Evolutionary conservation across 2,113 vertebrate species (phyloP).

Genomic region (Stictonetta naevosa): DNA sequence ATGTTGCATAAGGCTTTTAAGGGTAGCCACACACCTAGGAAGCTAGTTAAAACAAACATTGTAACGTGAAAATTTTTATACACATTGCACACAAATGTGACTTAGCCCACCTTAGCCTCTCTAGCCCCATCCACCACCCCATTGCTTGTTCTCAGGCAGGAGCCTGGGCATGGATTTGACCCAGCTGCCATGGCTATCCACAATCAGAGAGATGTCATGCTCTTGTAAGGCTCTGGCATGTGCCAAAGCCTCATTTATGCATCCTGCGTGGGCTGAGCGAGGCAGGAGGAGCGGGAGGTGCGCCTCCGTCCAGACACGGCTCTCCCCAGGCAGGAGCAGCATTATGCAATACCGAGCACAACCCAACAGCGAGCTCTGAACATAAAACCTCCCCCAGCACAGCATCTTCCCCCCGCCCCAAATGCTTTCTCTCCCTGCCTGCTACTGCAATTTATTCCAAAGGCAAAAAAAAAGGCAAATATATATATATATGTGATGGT

Average conservation of each 20-base stretch:
- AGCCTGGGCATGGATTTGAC: background rate
- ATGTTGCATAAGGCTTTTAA: background rate
- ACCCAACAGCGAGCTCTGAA: background rate
- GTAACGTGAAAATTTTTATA: background rate
- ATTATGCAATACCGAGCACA: background rate
- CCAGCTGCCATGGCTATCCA: background rate
- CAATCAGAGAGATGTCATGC: background rate
- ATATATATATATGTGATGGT: too few species aligned
- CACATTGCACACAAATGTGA: background rate
- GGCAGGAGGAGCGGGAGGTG: background rate
- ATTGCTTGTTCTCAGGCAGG: background rate
- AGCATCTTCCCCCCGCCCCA: background rate
- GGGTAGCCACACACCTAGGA: background rate
- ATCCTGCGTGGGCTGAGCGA: background rate
- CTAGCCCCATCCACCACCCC: background rate
- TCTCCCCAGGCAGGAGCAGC: background rate
- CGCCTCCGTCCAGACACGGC: background rate
- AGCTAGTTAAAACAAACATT: background rate
- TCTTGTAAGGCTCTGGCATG: fast-evolving
- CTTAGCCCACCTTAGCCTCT: background rate
- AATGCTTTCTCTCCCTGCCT: background rate
- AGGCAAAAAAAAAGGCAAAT: background rate
- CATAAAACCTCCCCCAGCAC: background rate
- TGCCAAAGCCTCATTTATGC: background rate
- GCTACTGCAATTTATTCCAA: background rate